phyloP scores from a whole-genome alignment of 2,888 invertebrate species.

The Alloplasta piceator region DNA sequence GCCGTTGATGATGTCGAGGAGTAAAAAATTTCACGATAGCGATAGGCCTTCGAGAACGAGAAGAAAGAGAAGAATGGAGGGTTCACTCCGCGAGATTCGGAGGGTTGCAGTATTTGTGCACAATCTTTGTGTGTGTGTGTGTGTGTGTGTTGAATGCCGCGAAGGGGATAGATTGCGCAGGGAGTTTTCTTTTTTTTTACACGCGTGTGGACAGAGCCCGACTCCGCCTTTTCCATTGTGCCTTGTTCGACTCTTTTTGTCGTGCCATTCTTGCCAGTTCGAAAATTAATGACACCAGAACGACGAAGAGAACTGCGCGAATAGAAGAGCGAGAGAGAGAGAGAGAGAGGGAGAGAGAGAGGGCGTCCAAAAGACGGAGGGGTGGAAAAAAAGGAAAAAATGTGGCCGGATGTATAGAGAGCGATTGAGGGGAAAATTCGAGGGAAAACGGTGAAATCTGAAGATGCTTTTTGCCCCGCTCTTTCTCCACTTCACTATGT shows the following conservation, averaged over 20 bases:
- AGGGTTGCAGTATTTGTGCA: not conserved
- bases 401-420: not conserved
- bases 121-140: no score
- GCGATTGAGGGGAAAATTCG: not conserved
- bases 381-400: constrained; percentile 4
- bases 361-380: not conserved
- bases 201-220: constrained; percentile 1
- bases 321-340: not conserved
- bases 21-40: not conserved
- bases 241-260: constrained; percentile 35
- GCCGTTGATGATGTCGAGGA: not conserved
- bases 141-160: constrained; percentile 13
- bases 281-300: constrained; percentile 47
- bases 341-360: constrained; percentile 11
- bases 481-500: not conserved
- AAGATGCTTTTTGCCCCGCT: not conserved
- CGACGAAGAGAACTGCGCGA: constrained; percentile 2
- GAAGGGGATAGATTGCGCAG: not conserved
- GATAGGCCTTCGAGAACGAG: not conserved
- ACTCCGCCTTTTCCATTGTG: constrained; percentile 36
- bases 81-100: not conserved
- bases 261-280: constrained; percentile 36
- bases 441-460: constrained; percentile 27
- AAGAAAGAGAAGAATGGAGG: not conserved
- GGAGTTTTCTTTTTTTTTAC: not conserved